Evolutionary conservation across 2,888 invertebrate genomes (phyloP), one percentile per base, ranked within the genome.

Genomic region (Troides helena): DNA sequence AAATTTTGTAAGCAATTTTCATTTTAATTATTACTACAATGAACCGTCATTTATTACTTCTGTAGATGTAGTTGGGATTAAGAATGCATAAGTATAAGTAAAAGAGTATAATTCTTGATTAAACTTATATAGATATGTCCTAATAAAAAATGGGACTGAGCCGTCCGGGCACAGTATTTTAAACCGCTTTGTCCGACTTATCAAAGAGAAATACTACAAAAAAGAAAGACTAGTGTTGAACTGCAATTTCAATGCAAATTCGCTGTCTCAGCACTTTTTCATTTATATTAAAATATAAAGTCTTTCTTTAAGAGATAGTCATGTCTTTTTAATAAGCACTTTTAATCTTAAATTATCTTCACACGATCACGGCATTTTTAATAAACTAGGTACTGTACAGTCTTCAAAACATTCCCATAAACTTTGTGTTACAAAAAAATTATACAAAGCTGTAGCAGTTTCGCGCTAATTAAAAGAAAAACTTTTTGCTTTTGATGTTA

Each of bases 381-480:
- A 65, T 58, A 21, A 46, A 46, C 14, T 25, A 18, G 12, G 23
- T 46, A 18, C 2, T 5, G 14, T 14, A 46, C 17, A 65, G 23
- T 43, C 18, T 65, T 58, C 59, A 58, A 65, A 65, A 65, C 57
- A 23, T 58, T 65, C 25, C 57, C 25, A 5, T 58, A 25, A 58
- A 58, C 23, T 59, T 58, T 65, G 43, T 58, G 39, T 18, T 12
- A 46, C 46, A 46, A 59, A 65, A 58, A 65, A 43, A 7, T 59
- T 25, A 43, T 46, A 46, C 65, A 65, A 65, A 65, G 65, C 43
- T 46, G 65, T 25, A 58, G 65, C 58, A 57, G 57, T 59, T 10
- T 30, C 59, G 59, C 14, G 58, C 25, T 65, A 65, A 65, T 65
- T 65, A 65, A 65, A 65, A 65, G 43, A 58, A 59, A 58, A 65